A percentile compares a stretch with the other conserved stretches of the same genome.
Conservation (phyloP, 2,113 vertebrate genomes). For the Machaerirhynchus nigripectus region DNA sequence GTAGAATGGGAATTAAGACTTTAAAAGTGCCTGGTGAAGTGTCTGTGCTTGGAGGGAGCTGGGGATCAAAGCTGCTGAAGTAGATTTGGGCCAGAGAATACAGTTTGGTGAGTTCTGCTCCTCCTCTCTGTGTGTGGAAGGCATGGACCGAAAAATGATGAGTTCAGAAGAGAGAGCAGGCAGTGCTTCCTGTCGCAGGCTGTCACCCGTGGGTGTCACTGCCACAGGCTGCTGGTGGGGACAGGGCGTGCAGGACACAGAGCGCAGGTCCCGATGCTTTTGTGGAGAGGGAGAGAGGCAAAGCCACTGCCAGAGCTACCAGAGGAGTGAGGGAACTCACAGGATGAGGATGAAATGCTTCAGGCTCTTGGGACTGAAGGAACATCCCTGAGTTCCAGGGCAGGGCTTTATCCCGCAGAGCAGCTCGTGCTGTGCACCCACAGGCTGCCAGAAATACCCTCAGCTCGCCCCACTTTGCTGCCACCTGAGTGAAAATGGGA, state of each 20-base stretch:
- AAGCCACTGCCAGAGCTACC: neutral
- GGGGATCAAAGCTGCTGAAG: neutral
- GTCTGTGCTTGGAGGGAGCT: neutral
- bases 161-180: neutral
- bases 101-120: neutral
- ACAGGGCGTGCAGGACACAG: neutral
- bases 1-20: neutral
- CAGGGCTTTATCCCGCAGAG: neutral
- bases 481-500: neutral
- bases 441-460: neutral
- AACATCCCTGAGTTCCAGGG: neutral
- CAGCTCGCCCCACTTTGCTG: accelerated
- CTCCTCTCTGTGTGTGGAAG: neutral
- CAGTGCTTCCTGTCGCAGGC: neutral
- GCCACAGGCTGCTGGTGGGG: neutral
- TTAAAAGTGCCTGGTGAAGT: neutral
- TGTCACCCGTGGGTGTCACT: neutral
- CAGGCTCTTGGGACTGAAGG: neutral
- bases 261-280: neutral
- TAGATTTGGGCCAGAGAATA: neutral
- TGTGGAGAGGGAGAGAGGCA: neutral
- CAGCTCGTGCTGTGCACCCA: neutral
- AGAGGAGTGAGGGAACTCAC: neutral
- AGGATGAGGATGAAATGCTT: neutral
- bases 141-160: neutral